phyloP scores from a whole-genome alignment of 1,140 invertebrate genomes.

The Argopecten irradians region DNA sequence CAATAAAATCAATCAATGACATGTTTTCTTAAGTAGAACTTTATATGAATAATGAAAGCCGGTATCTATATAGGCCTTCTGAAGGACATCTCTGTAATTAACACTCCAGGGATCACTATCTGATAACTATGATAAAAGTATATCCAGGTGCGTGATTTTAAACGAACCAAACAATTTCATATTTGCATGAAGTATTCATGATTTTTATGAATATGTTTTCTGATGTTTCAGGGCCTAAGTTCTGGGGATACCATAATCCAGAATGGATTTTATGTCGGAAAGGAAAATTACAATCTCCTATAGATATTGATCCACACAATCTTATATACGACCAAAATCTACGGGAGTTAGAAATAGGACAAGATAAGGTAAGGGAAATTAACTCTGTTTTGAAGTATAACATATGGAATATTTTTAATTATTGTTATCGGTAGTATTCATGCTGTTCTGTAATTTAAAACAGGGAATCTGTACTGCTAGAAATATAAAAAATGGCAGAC shows the following conservation, averaged over 20 bases:
- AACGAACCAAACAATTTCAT: neutral
- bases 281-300: neutral
- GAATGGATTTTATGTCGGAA: constrained; percentile 8
- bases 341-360: neutral
- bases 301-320: neutral
- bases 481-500: too few relatives aligned
- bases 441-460: too few relatives aligned
- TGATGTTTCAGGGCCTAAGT: neutral
- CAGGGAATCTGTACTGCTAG: too few relatives aligned
- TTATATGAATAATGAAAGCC: neutral
- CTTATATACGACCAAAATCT: constrained; percentile 22
- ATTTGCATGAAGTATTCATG: neutral
- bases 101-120: neutral
- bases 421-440: too few relatives aligned
- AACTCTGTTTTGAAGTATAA: neutral
- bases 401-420: too few relatives aligned
- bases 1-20: neutral
- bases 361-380: neutral
- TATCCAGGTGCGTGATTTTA: neutral
- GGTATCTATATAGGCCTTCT: neutral
- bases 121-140: neutral
- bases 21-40: neutral
- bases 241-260: constrained; percentile 6
- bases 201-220: neutral
- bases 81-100: neutral